A percentile compares a stretch with the other conserved stretches of the same genome.
Evolutionary conservation across 2,797 vertebrate genomes (phyloP).

Genomic region (Myotis daubentonii): DNA sequence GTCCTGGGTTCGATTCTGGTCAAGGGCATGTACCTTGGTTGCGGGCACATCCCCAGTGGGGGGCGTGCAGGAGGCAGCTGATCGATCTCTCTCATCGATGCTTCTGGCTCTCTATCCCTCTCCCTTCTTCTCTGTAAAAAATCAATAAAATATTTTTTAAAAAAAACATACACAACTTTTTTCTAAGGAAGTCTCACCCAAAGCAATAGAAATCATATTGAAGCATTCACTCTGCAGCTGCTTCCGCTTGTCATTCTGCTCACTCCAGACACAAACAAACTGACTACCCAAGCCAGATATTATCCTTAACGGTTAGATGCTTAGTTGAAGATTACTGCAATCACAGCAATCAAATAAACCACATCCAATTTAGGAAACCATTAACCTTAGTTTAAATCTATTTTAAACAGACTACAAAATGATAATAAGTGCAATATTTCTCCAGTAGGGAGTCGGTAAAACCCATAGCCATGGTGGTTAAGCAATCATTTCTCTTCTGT

Average conservation of each 20-base stretch:
- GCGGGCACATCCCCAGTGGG: no score
- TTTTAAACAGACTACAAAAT: neutral
- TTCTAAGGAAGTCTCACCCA: neutral
- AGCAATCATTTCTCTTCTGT: neutral
- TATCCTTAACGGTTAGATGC: neutral
- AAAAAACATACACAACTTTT: neutral
- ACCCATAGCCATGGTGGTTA: no score
- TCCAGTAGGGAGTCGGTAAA: neutral
- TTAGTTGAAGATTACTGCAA: neutral
- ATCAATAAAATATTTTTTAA: no score
- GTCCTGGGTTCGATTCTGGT: no score
- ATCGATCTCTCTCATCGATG: no score
- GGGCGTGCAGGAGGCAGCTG: no score
- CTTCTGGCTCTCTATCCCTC: no score
- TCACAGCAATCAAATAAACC: neutral
- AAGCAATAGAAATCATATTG: neutral
- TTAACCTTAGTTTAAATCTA: neutral
- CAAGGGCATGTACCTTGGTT: no score
- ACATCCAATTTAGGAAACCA: neutral
- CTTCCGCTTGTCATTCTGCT: neutral
- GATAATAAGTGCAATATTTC: neutral
- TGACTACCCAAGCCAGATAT: neutral
- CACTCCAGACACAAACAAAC: neutral
- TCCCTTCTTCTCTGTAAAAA: no score
- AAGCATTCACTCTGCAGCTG: neutral